Conservation (phyloP, 2,797 vertebrate genomes). For the Ptychadena robeensis region DNA sequence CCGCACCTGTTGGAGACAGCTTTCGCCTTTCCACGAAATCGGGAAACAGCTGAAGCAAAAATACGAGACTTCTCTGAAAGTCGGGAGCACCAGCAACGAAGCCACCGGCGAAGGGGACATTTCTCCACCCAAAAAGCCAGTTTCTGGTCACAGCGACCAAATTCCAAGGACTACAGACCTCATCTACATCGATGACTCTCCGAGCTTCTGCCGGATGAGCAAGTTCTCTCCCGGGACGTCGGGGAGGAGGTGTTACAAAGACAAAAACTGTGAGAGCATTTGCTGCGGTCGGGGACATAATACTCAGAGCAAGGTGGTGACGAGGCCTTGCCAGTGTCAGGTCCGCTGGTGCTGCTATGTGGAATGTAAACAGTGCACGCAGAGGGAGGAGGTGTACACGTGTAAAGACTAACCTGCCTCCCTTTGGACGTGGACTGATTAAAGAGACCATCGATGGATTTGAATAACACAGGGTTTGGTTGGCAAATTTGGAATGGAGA, state of each 20-base stretch:
- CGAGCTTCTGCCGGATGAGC: constrained; percentile 93
- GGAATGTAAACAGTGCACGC: constrained; percentile 97
- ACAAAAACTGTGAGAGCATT: constrained; percentile 98
- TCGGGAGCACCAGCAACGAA: constrained; percentile 94
- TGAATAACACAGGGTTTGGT: constrained; percentile 71
- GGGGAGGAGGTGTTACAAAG: constrained; percentile 94
- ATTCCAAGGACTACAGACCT: constrained; percentile 94
- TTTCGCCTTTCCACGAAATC: constrained; percentile 95
- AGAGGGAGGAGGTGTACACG: constrained; percentile 96
- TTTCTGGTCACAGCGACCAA: constrained; percentile 79
- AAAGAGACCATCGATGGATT: constrained; percentile 53
- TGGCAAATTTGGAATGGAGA: constrained; percentile 67
- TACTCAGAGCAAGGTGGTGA: constrained; percentile 95
- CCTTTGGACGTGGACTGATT: constrained; percentile 7
- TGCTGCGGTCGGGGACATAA: constrained; percentile 98
- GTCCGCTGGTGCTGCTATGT: constrained; percentile 99
- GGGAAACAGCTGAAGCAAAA: constrained; percentile 96
- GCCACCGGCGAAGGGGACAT: constrained; percentile 93
- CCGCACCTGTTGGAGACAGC: constrained; percentile 96
- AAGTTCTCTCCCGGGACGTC: constrained; percentile 91
- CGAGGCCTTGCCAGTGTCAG: constrained; percentile 95
- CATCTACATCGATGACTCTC: constrained; percentile 97
- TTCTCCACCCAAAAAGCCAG: constrained; percentile 81
- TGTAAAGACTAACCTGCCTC: constrained; percentile 82
- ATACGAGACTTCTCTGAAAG: constrained; percentile 91